A percentile compares a stretch with the other conserved stretches of the same genome.
Conservation (phyloP, 1,140 invertebrate species). For the Zaprionus camerounensis region DNA sequence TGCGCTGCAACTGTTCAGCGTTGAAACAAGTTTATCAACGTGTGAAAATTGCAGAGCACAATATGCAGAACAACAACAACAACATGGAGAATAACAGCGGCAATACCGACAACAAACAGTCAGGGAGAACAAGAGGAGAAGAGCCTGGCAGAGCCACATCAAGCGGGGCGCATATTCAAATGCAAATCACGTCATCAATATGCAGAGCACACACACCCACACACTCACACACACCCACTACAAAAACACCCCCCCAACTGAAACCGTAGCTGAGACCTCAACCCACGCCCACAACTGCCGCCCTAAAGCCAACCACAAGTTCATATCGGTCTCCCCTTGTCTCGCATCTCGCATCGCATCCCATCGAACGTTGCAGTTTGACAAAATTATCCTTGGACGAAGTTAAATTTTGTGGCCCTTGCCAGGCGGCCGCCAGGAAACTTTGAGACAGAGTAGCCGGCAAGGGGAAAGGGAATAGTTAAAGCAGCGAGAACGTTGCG, state of each 20-base stretch:
- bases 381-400: slow-evolving; percentile 74
- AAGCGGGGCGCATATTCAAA: slow-evolving; percentile 72
- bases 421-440: slow-evolving; percentile 30
- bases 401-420: slow-evolving; percentile 66
- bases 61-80: slow-evolving; percentile 59
- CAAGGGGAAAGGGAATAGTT: background rate
- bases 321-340: slow-evolving; percentile 11
- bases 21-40: slow-evolving; percentile 79
- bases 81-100: slow-evolving; percentile 10
- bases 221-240: slow-evolving; percentile 12
- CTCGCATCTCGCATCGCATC: background rate
- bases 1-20: slow-evolving; percentile 46
- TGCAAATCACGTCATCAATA: slow-evolving; percentile 83
- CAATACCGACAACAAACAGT: slow-evolving; percentile 26
- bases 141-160: slow-evolving; percentile 34
- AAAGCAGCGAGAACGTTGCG: background rate
- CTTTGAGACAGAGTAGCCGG: slow-evolving; percentile 9
- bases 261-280: background rate
- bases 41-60: slow-evolving; percentile 75
- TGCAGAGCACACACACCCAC: slow-evolving; percentile 54
- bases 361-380: slow-evolving; percentile 73
- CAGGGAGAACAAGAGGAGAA: background rate
- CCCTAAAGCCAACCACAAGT: slow-evolving; percentile 28
- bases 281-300: background rate
- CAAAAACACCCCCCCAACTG: background rate